A percentile compares a stretch with the other conserved stretches of the same genome.
These are phyloP conservation scores for Lobophora halterata DNA, from an alignment of 2,888 invertebrate species.

Conservation along the genomic window DNA sequence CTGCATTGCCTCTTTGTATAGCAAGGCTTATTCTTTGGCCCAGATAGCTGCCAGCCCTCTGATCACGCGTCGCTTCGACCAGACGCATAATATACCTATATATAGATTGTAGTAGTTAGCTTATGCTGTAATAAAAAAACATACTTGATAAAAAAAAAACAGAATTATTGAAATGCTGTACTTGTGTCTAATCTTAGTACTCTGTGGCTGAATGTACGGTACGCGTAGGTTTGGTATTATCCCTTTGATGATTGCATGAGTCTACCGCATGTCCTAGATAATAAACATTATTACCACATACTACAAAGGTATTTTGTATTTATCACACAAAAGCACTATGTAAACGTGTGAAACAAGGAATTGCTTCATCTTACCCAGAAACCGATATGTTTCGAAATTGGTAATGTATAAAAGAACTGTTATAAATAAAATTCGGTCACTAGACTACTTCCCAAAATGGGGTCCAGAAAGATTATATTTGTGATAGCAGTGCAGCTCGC, in stretches of 20 bases:
- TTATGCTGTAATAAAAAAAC: too few relatives aligned
- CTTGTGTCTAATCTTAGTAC: too few relatives aligned
- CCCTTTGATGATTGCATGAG: slow-evolving; percentile 2
- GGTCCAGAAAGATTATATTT: slow-evolving; percentile 37
- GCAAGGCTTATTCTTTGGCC: too few relatives aligned
- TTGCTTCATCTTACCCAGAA: slow-evolving; percentile 50
- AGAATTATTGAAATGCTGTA: too few relatives aligned
- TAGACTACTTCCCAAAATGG: slow-evolving; percentile 49
- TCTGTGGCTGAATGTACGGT: slow-evolving; percentile 8
- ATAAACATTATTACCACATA: slow-evolving; percentile 18
- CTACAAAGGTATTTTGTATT: slow-evolving; percentile 10
- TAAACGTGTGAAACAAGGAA: slow-evolving; percentile 46
- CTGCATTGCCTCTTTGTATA: too few relatives aligned
- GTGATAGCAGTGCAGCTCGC: slow-evolving; percentile 33
- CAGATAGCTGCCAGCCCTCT: too few relatives aligned
- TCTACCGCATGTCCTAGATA: slow-evolving; percentile 11
- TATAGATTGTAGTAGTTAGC: too few relatives aligned
- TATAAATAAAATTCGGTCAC: slow-evolving; percentile 38
- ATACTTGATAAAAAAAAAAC: too few relatives aligned
- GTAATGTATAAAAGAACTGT: slow-evolving; percentile 54
- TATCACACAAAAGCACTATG: slow-evolving; percentile 21
- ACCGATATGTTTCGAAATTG: slow-evolving; percentile 57
- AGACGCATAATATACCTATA: too few relatives aligned
- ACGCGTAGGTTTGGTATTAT: slow-evolving; percentile 9
- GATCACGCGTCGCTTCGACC: too few relatives aligned